Percentiles rank a stretch among this genome's conserved stretches.
Evolutionary conservation across 2,888 invertebrate genomes (phyloP).

Genomic region (Lochmaea capreae): DNA sequence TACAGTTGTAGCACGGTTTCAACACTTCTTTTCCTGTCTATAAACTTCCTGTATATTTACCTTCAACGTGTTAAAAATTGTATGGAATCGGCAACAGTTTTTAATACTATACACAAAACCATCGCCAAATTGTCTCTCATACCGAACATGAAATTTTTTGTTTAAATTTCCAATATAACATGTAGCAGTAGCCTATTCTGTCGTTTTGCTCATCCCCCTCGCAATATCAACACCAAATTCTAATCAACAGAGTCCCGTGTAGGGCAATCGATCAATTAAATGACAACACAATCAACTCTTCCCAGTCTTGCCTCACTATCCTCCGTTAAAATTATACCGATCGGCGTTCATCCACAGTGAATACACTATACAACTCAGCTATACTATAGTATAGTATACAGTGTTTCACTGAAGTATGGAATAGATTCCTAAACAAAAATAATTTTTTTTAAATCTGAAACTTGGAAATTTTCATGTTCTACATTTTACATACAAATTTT

Average conservation of each 20-base stretch:
- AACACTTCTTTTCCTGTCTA: too few relatives aligned
- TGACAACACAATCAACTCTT: slow-evolving; percentile 36
- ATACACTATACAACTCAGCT: not conserved
- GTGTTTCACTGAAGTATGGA: too few relatives aligned
- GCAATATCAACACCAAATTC: slow-evolving; percentile 32
- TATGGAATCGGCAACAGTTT: too few relatives aligned
- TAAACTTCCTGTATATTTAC: too few relatives aligned
- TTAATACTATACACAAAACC: too few relatives aligned
- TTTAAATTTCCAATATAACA: not conserved
- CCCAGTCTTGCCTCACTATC: slow-evolving; percentile 2
- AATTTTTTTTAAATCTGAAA: too few relatives aligned
- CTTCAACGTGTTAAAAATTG: too few relatives aligned
- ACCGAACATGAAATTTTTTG: not conserved
- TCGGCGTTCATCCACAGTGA: slow-evolving; percentile 12
- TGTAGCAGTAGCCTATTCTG: not conserved
- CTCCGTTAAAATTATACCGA: slow-evolving; percentile 7
- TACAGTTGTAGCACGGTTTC: too few relatives aligned
- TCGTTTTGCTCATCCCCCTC: slow-evolving; percentile 13
- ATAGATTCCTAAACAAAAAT: too few relatives aligned
- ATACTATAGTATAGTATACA: not conserved
- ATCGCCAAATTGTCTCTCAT: not conserved
- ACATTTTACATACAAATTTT: too few relatives aligned
- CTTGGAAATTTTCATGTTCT: too few relatives aligned
- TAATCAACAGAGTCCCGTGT: slow-evolving; percentile 37
- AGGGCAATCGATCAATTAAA: slow-evolving; percentile 38